phyloP scores from a whole-genome alignment of 2,797 vertebrate genomes.

The Melanotaenia boesemani region DNA sequence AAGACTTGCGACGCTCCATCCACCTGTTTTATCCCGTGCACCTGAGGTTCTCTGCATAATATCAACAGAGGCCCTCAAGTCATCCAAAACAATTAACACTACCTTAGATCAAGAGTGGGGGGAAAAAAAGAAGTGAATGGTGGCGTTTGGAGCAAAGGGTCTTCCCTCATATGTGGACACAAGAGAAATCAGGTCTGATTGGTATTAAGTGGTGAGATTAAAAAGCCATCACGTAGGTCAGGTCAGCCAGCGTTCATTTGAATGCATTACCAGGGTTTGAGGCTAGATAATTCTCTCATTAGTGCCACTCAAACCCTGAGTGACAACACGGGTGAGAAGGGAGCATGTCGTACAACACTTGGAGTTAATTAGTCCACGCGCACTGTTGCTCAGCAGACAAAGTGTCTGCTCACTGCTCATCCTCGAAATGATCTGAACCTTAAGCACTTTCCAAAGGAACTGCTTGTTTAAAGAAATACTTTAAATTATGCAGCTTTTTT shows the following conservation, averaged over 20 bases:
- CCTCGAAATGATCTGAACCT: conserved; percentile 41
- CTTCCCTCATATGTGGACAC: conserved; percentile 63
- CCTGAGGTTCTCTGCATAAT: conserved; percentile 66
- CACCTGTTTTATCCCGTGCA: conserved; percentile 70
- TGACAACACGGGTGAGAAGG: conserved; percentile 81
- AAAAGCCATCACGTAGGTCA: conserved; percentile 81
- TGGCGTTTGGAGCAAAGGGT: conserved; percentile 64
- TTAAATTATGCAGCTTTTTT: background rate
- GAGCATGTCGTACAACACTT: conserved; percentile 84
- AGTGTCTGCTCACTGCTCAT: conserved; percentile 48
- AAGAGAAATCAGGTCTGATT: conserved; percentile 78
- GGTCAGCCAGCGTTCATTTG: conserved; percentile 81
- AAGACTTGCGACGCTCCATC: conserved; percentile 62
- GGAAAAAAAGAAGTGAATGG: conserved; percentile 43
- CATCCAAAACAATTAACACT: conserved; percentile 74
- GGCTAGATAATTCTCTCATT: conserved; percentile 84
- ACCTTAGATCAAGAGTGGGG: conserved; percentile 69
- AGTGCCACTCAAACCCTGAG: conserved; percentile 83
- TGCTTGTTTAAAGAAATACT: conserved; percentile 28
- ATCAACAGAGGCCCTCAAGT: conserved; percentile 68
- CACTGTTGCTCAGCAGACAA: conserved; percentile 65
- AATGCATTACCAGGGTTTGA: conserved; percentile 80
- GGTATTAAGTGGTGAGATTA: conserved; percentile 84
- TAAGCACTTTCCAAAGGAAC: conserved; percentile 40
- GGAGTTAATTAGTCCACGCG: conserved; percentile 80